Evolutionary conservation across 2,113 vertebrate species (phyloP).

Genomic region (Mastomys natalensis): DNA sequence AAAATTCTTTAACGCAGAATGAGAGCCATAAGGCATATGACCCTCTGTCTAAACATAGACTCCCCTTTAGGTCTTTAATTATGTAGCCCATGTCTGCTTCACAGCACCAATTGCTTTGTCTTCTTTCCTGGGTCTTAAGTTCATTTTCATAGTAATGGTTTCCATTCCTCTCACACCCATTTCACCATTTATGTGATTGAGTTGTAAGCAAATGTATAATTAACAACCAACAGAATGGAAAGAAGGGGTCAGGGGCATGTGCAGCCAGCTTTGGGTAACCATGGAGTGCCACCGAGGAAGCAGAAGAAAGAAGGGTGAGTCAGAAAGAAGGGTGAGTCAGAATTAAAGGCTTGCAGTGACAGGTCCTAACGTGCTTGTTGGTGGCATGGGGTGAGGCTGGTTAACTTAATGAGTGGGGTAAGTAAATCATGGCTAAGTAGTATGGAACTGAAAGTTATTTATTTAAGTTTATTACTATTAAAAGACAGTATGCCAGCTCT

Average conservation of each 20-base stretch:
- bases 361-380: background rate
- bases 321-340: too few species aligned
- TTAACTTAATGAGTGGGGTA: background rate
- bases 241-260: background rate
- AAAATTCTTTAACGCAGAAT: background rate
- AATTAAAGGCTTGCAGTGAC: background rate
- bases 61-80: background rate
- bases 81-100: background rate
- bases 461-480: background rate
- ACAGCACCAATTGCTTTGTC: background rate
- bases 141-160: background rate
- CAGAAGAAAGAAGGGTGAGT: background rate
- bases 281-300: background rate
- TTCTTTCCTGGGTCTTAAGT: background rate
- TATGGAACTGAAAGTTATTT: background rate
- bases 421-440: background rate
- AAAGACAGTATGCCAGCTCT: background rate
- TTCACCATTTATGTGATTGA: background rate
- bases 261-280: background rate
- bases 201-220: background rate
- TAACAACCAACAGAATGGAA: background rate
- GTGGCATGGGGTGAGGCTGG: background rate
- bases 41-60: background rate
- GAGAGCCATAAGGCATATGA: background rate
- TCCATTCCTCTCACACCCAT: background rate